Evolutionary conservation across 2,888 invertebrate genomes (phyloP), one percentile per base, ranked within the genome.

Genomic region (Schrankia costaestrigalis): DNA sequence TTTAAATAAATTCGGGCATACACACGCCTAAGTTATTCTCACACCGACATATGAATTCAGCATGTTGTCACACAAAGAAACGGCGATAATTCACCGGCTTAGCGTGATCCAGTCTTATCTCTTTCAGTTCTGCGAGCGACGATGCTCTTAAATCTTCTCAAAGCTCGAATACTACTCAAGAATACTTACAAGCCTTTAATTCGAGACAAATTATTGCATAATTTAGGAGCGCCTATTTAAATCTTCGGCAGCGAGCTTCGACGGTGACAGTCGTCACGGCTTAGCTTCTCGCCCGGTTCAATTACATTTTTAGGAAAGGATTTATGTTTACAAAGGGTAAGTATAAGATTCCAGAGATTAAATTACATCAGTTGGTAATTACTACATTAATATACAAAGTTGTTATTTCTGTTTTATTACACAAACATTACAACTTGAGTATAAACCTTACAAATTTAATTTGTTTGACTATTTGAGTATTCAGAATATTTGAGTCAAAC

Each of bases 121-220:
- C 68, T 62, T 72, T 71, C 71, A 67, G 73, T 73, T 74, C 64
- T 74, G 63, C 63, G 63, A 67, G 60, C 65, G 65, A 64, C 64
- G 72, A 67, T 66, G 71, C 66, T 70, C 67, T 64, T 79, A 78
- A 80, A 81, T 81, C 77, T 76, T 68, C 51, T 63, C 46, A 50
- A 64, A 53, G 64, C 71, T 71, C 65, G 63, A 75, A 73, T 72
- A 63, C 65, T 63, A 63, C 63, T 71, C 62, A 71, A 59, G 69
- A 71, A 70, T 67, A 70, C 70, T 74, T 75, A 70, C 64, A 75
- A 78, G 64, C 71, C 71, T 73, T 75, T 77, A 75, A 77, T 75
- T 76, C 66, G 59, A 56, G 63, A 69, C 70, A 75, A 77, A 77
- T 75, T 71, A 74, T 72, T 70, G 69, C 70, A 71, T 76, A 71